Conservation (phyloP, 2,113 vertebrate species). For the Heteronetta atricapilla region DNA sequence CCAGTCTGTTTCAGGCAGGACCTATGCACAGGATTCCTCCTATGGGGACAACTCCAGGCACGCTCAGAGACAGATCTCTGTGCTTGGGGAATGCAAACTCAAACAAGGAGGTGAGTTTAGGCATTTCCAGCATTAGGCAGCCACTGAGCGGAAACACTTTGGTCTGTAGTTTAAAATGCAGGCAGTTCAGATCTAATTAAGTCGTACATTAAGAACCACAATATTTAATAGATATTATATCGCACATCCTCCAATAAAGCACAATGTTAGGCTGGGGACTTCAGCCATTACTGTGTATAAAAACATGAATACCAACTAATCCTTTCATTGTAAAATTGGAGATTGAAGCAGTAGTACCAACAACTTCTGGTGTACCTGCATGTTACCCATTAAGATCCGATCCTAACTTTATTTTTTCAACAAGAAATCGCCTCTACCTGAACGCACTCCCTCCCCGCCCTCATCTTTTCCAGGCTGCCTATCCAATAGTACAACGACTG, state of each 20-base stretch:
- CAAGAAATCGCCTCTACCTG: neutral
- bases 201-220: neutral
- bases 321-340: neutral
- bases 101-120: neutral
- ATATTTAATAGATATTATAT: accelerated
- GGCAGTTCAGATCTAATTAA: neutral
- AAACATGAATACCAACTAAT: neutral
- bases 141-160: neutral
- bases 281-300: accelerated
- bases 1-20: neutral
- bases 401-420: no score
- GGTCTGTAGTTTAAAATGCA: no score
- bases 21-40: neutral
- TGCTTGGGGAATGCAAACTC: neutral
- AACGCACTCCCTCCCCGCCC: neutral
- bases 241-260: neutral
- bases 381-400: neutral
- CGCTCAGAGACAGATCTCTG: neutral
- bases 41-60: slow-evolving; percentile 36
- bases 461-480: neutral
- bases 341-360: neutral
- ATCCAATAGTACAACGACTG: neutral
- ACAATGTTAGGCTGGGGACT: neutral
- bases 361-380: neutral
- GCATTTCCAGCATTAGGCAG: neutral